Evolutionary conservation across 2,888 invertebrate species (phyloP), one percentile per base, ranked within the genome.

Genomic region (Tridacna gigas): DNA sequence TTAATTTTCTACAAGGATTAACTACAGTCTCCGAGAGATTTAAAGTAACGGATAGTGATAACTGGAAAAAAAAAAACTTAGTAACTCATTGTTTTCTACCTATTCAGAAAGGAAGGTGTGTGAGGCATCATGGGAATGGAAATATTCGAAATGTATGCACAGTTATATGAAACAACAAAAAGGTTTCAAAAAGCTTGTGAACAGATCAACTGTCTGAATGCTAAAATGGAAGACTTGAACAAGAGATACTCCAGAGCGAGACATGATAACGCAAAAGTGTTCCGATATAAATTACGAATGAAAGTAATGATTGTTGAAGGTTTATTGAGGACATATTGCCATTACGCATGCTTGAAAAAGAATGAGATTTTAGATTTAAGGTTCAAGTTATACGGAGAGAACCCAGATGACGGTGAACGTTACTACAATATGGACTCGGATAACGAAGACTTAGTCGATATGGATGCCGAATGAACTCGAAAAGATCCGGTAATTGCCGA

Each of bases 231-330:
- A 3, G 83, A 74, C 5, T 28, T 89, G 5, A 79, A 84, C 66
- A 78, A 75, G n/a, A 74, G 89, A 15, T 90, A 90, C 83, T 26
- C 56, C 2, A 74, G 45, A 26, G 89, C 88, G 15, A 71, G 77
- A 47, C 22, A 60, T 22, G 69, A 75, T 0, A 82, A 83, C 60
- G 67, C 74, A 28, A 84, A 81, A 56, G 67, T 74, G 61, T 89
- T 89, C 83, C 83, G 87, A 48, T 88, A 90, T 81, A 80, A 77
- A 18, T 75, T 90, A 56, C 87, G 90, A 47, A 86, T 89, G 86
- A 84, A 84, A 25, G 79, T 89, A 0, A 74, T 88, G n/a, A 79
- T 83, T 0, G 71, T 86, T 18, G 89, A 89, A 65, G 90, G 90
- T 11, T 65, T 90, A n/a, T 73, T 89, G 75, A 86, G 82, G 28